Base-by-base conservation (phyloP, 2,888 invertebrate genomes). In the Brachypalpus laphriformis region DNA sequence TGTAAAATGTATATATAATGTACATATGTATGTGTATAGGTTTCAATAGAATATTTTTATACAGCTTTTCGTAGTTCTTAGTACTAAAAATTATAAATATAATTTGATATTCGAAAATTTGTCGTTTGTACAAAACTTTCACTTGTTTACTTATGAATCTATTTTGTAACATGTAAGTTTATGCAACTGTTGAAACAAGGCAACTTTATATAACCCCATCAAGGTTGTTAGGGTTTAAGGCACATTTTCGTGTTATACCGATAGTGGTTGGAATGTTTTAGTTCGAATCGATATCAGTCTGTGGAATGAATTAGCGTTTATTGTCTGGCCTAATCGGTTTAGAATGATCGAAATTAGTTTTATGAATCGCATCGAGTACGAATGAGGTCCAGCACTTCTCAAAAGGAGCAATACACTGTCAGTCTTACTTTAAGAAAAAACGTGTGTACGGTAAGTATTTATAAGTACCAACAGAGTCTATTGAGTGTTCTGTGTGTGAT, bases 401-500 rank as follows among this genome's bases (percentile, higher is more conserved):
- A 66, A 75, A 80, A 70, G 51, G 74, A 75, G 70, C 68, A 66
- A 51, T 54, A 54, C 40, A 72, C 68, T 74, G 65, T 80, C 83
- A 85, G 85, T 85, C 85, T 85, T 56, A 72, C 61, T 72, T 82
- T 8, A 57, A 70, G 47, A 76, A 56, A 51, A 28, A 63, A 47
- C 6, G 34, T 25, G 40, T 75, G 80, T 57, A 42, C 18, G 77
- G 34, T 70, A 70, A 70, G 56, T 40, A 56, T 45, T 56, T 56
- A 68, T 85, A 85, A 85, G 85, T 85, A 85, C 85, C 71, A 85
- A 81, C 81, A 81, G 83, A 70, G 85, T 76, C 81, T 85, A 75
- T 81, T 66, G 34, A 31, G 65, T 74, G 76, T 59, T 25, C 8
- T 34, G 34, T 34, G 71, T 59, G 14, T 71, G 71, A 77, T 71